phyloP scores from a whole-genome alignment of 2,113 vertebrate species.

The Zosterops pallidus region DNA sequence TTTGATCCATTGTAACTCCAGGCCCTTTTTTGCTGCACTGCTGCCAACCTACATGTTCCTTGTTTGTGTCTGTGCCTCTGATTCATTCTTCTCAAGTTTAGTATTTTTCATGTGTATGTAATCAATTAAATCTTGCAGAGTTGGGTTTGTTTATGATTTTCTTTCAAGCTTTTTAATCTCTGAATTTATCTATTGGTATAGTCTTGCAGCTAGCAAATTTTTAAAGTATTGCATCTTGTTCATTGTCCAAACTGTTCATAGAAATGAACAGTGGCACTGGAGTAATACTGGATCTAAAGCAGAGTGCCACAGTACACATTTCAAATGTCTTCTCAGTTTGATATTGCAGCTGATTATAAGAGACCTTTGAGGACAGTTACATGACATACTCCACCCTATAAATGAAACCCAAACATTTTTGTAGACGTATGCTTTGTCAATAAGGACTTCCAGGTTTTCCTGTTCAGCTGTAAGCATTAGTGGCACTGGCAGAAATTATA shows the following conservation, averaged over 20 bases:
- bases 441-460: neutral
- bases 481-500: neutral
- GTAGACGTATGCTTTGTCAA: neutral
- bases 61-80: neutral
- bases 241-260: neutral
- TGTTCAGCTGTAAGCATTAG: neutral
- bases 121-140: neutral
- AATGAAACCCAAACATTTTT: neutral
- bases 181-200: neutral
- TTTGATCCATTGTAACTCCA: neutral
- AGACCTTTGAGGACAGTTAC: neutral
- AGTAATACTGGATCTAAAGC: neutral
- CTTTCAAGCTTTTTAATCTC: neutral
- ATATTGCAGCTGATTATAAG: neutral
- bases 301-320: neutral
- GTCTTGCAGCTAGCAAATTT: neutral
- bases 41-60: neutral
- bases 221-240: neutral
- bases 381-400: neutral
- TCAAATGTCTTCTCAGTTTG: neutral
- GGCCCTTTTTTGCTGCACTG: neutral
- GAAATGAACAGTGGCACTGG: neutral
- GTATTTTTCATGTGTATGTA: neutral
- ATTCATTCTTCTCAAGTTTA: neutral
- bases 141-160: neutral